These are phyloP conservation scores for Acipenser oxyrinchus DNA, from an alignment of 2,797 vertebrate genomes.

Conservation along the genomic window DNA sequence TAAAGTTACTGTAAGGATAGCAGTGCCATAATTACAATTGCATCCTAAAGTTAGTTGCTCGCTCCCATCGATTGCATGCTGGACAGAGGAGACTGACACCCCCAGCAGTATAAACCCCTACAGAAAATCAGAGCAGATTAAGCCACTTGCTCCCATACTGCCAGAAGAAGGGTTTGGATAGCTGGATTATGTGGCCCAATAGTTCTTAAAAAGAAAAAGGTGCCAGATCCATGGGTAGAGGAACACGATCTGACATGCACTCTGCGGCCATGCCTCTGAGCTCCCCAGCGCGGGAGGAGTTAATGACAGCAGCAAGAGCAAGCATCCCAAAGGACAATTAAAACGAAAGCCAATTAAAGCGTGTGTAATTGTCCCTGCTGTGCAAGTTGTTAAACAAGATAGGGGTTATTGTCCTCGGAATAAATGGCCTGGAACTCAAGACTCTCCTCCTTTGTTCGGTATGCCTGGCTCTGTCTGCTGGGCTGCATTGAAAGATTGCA, in stretches of 20 bases:
- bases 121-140: no score
- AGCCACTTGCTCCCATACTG: no score
- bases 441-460: constrained; percentile 49
- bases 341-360: constrained; percentile 78
- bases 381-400: constrained; percentile 83
- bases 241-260: constrained; percentile 10
- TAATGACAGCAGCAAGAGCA: constrained; percentile 43
- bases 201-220: no score
- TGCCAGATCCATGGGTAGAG: constrained; percentile 1
- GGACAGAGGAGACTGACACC: no score
- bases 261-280: constrained; percentile 16
- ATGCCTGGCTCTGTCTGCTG: constrained; percentile 37
- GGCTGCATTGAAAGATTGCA: constrained; percentile 24
- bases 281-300: constrained; percentile 33
- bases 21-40: no score
- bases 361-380: constrained; percentile 73
- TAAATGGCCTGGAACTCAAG: constrained; percentile 74
- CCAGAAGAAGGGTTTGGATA: no score
- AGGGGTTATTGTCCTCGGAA: constrained; percentile 80
- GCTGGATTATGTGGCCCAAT: no score
- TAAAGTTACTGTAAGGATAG: no score
- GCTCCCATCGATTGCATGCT: no score
- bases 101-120: no score
- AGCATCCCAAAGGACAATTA: constrained; percentile 68
- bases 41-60: no score